phyloP scores from a whole-genome alignment of 2,113 vertebrate genomes.

The Prochilodus magdalenae region DNA sequence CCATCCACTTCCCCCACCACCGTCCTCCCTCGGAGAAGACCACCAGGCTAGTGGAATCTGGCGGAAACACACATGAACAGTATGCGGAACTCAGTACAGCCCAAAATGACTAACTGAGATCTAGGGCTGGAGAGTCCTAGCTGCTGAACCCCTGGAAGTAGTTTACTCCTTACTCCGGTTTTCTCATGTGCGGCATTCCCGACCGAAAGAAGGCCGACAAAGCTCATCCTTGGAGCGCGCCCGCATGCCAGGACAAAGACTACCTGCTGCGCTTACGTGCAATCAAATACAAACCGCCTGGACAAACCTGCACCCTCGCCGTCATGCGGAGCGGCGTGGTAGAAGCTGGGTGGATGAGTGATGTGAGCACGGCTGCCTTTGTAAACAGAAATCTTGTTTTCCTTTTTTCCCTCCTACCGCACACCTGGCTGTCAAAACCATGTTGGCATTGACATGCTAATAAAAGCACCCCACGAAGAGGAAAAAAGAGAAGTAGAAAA shows the following conservation, averaged over 20 bases:
- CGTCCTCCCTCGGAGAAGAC: no score
- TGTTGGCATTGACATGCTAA: slow-evolving; percentile 57
- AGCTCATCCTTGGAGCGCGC: not conserved
- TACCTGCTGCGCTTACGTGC: not conserved
- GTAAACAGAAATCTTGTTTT: not conserved
- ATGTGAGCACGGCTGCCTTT: slow-evolving; percentile 22
- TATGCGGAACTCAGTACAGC: no score
- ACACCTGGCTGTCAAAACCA: slow-evolving; percentile 51
- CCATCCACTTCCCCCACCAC: no score
- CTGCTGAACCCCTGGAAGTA: not conserved
- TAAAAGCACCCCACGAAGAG: slow-evolving; percentile 31
- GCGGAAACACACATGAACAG: no score
- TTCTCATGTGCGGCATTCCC: not conserved
- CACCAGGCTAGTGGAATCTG: no score
- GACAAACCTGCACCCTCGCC: slow-evolving; percentile 15
- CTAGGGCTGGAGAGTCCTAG: no score
- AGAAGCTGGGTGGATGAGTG: slow-evolving; percentile 30
- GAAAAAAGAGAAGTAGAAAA: not conserved
- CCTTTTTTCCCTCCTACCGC: not conserved
- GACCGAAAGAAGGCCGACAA: not conserved
- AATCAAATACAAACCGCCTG: not conserved
- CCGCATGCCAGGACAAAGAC: not conserved
- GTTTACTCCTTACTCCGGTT: no score
- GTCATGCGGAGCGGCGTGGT: slow-evolving; percentile 17
- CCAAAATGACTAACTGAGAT: no score